Conservation (phyloP, 2,113 vertebrate species). For the Bufo bufo region DNA sequence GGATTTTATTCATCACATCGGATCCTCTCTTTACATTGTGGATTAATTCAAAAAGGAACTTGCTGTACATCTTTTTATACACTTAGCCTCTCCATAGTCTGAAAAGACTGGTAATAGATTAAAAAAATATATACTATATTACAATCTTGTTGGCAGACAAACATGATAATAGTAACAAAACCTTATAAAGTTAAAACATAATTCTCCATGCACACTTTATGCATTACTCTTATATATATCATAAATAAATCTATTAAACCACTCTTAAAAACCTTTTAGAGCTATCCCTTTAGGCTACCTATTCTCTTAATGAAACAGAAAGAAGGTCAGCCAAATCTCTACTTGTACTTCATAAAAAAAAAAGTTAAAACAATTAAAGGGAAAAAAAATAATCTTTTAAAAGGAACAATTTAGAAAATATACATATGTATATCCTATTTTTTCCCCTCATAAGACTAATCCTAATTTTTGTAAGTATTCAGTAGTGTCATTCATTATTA, state of each 20-base stretch:
- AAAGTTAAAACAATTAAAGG: neutral
- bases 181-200: neutral
- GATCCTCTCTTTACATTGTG: too few relatives aligned
- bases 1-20: too few relatives aligned
- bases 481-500: too few relatives aligned
- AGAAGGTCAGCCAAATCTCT: neutral
- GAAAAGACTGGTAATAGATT: neutral
- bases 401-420: neutral
- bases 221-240: neutral
- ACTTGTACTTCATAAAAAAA: neutral
- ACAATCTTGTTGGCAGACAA: neutral
- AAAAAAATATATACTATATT: neutral
- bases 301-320: neutral
- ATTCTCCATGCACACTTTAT: neutral
- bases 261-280: conserved; percentile 5
- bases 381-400: neutral
- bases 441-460: too few relatives aligned
- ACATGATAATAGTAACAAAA: neutral
- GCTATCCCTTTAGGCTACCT: neutral
- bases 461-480: too few relatives aligned
- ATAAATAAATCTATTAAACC: neutral
- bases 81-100: neutral
- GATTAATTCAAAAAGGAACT: too few relatives aligned
- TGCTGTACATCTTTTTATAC: too few relatives aligned
- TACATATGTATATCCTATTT: neutral